Evolutionary conservation across 2,113 vertebrate genomes (phyloP), one percentile per base, ranked within the genome.

Genomic region (Rhinoderma darwinii): DNA sequence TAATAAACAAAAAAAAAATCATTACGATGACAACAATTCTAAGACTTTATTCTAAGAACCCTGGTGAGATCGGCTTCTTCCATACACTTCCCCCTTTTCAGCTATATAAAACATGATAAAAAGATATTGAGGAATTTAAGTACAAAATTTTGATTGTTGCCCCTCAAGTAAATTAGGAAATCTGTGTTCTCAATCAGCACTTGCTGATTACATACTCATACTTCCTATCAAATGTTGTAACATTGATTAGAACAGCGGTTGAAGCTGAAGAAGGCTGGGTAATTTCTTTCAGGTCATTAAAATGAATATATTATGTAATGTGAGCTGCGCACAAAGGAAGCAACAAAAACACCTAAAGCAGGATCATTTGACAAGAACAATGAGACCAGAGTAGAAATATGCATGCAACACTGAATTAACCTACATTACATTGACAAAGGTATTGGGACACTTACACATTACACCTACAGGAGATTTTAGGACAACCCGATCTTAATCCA

Each of bases 181-280:
- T 43, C 70, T 20, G 72, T 59, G 50, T 84, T 73, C 83, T 84
- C 70, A 84, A 90, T 90, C 83, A 88, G 75, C 41, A 90, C 44
- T 47, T 56, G 70, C 83, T 84, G 83, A 84, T 84, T 84, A 75
- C 83, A 68, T 44, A 66, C 75, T 86, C 73, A 77, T 32, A 81
- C 70, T 82, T 61, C 70, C 83, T 75, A 75, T 75, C 70, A 84
- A 75, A 84, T 61, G 35, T 59, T 75, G 74, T 84, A 84, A 59
- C 70, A 75, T 84, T 84, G 83, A 84, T 84, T 84, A 84, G 41
- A 84, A 54, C 50, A 84, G 32, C 2, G 1, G 61, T 56, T 41
- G 37, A 80, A 41, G 54, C 78, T 80, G 78, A 61, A 80, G 51
- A 51, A 79, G 27, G 70, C 43, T 73, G 30, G 37, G 25, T 44